These are phyloP conservation scores for Anodontia alba DNA, from an alignment of 2,888 invertebrate genomes.

Conservation along the genomic window DNA sequence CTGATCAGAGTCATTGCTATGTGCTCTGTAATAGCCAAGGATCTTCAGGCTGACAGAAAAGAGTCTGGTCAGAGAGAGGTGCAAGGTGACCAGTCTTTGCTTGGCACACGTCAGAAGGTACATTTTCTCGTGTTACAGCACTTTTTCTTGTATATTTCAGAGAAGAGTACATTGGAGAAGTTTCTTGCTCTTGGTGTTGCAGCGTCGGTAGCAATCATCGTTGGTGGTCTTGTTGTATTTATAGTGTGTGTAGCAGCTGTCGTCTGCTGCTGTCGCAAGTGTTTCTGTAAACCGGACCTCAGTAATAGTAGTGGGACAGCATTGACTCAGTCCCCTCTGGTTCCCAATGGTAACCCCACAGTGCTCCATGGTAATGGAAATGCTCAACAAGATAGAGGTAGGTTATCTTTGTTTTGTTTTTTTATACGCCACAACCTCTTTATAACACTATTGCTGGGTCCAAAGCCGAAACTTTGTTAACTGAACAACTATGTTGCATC, in stretches of 20 bases:
- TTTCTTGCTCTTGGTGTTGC: conserved; percentile 83
- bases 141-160: conserved; percentile 66
- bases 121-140: no score
- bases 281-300: conserved; percentile 75
- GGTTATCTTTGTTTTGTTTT: background rate
- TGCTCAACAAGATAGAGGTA: conserved; percentile 20
- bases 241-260: conserved; percentile 80
- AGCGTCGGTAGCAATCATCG: conserved; percentile 82
- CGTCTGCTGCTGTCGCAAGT: conserved; percentile 80
- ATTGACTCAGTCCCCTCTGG: conserved; percentile 64
- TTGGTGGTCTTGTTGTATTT: conserved; percentile 81
- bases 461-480: no score
- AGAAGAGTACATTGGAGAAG: conserved; percentile 70
- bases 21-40: no score
- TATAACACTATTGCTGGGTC: no score
- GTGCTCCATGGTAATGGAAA: conserved; percentile 55
- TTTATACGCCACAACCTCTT: no score
- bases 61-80: no score
- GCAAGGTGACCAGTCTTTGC: no score
- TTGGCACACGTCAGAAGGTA: no score
- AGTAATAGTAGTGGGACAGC: conserved; percentile 54
- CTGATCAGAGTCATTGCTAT: no score
- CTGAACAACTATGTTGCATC: no score
- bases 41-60: no score
- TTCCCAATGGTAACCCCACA: conserved; percentile 69